Evolutionary conservation across 2,888 invertebrate genomes (phyloP).

Genomic region (Chrysopilus asiliformis): DNA sequence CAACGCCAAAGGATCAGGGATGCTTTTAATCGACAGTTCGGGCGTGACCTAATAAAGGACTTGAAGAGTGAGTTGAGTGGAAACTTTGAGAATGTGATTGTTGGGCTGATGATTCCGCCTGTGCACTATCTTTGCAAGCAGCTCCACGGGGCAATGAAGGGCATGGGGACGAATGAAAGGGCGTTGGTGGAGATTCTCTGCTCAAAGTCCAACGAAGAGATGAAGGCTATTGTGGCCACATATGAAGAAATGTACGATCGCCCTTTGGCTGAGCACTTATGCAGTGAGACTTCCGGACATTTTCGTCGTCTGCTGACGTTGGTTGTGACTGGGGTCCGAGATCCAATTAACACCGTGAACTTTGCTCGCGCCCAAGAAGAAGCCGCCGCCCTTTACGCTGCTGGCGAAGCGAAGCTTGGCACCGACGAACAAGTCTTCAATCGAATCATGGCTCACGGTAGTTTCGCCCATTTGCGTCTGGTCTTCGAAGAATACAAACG

Average conservation of each 20-base stretch:
- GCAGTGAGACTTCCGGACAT: conserved; percentile 80
- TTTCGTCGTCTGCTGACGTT: conserved; percentile 84
- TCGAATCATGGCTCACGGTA: conserved; percentile 67
- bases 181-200: conserved; percentile 81
- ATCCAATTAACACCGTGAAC: conserved; percentile 67
- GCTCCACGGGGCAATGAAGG: conserved; percentile 69
- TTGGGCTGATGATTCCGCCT: conserved; percentile 74
- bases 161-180: conserved; percentile 73
- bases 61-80: conserved; percentile 81
- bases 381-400: conserved; percentile 64
- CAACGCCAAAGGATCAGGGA: conserved; percentile 57
- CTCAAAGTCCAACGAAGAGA: conserved; percentile 65
- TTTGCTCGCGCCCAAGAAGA: conserved; percentile 60
- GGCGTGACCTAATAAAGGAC: conserved; percentile 62
- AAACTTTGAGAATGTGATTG: conserved; percentile 68
- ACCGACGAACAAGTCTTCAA: conserved; percentile 83
- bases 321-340: conserved; percentile 51
- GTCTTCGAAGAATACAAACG: conserved; percentile 38
- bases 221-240: conserved; percentile 48
- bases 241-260: conserved; percentile 53
- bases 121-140: conserved; percentile 68
- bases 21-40: too few relatives aligned
- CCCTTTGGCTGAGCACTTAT: conserved; percentile 68
- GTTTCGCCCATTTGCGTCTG: conserved; percentile 44
- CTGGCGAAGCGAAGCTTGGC: conserved; percentile 54